Conservation (phyloP, 2,113 vertebrate species). For the Ginglymostoma cirratum region DNA sequence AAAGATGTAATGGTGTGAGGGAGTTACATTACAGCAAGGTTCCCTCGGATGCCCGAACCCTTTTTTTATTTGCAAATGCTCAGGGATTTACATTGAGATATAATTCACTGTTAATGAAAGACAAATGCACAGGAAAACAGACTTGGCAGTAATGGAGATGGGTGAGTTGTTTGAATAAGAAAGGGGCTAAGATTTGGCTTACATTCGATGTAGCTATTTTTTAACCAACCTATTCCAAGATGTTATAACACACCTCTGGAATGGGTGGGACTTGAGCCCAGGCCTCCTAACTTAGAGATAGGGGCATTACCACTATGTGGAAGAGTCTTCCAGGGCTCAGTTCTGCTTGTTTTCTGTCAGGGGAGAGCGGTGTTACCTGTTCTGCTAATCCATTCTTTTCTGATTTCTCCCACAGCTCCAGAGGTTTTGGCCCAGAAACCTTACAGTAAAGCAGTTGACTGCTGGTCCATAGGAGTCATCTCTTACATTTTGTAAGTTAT, state of each 20-base stretch:
- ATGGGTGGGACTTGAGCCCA: no score
- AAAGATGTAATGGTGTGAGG: background rate
- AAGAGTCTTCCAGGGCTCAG: background rate
- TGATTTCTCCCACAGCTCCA: conserved; percentile 62
- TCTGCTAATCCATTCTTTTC: background rate
- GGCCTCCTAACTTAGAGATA: no score
- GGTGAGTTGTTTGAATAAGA: background rate
- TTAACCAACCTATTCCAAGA: no score
- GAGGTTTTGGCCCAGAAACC: conserved; percentile 95
- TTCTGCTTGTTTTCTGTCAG: no score
- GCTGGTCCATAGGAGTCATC: conserved; percentile 97
- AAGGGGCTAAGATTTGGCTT: background rate
- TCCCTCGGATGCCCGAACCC: no score
- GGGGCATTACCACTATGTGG: no score
- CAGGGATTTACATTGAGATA: background rate
- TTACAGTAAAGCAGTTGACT: conserved; percentile 96
- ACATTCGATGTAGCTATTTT: background rate
- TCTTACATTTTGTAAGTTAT: conserved; percentile 85
- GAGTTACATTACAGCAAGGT: background rate
- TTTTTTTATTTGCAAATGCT: background rate
- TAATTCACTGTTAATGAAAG: background rate
- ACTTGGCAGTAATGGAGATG: background rate
- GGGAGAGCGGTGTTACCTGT: background rate
- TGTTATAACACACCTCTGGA: no score
- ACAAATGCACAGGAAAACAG: background rate